Conservation (phyloP, 2,888 invertebrate species). For the Megaustenia siamemsis region DNA sequence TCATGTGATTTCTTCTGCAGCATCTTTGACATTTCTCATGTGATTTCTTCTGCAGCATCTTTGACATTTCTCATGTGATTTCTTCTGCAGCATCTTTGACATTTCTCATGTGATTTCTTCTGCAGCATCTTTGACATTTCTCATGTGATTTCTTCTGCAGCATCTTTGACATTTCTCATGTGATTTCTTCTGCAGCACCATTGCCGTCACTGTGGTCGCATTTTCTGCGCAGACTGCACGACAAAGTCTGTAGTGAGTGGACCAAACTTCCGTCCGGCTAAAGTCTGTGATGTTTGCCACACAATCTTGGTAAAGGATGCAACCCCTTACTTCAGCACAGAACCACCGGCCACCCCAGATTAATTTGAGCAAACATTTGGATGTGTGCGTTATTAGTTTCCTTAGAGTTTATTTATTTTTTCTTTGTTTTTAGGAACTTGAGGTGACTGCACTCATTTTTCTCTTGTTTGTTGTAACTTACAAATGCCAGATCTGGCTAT, state of each 20-base stretch:
- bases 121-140: too few species aligned
- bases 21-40: too few species aligned
- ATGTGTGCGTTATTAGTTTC: background rate
- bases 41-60: too few species aligned
- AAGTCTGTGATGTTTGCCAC: conserved; percentile 98
- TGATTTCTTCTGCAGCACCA: conserved; percentile 85
- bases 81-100: too few species aligned
- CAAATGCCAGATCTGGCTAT: background rate
- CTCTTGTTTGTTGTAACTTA: background rate
- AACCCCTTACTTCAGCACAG: conserved; percentile 85
- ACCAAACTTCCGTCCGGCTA: conserved; percentile 90
- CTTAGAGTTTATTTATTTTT: too few species aligned
- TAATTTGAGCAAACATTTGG: conserved; percentile 57
- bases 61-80: too few species aligned
- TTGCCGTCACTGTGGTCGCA: conserved; percentile 96
- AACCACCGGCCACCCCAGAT: conserved; percentile 80
- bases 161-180: too few species aligned
- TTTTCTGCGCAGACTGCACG: conserved; percentile 94
- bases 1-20: too few species aligned
- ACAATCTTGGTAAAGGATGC: conserved; percentile 88
- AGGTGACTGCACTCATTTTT: background rate
- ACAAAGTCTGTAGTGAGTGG: conserved; percentile 90
- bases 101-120: too few species aligned
- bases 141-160: too few species aligned
- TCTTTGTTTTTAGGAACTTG: too few species aligned